Conservation (phyloP, 2,113 vertebrate genomes). For the Urocynchramus pylzowi region DNA sequence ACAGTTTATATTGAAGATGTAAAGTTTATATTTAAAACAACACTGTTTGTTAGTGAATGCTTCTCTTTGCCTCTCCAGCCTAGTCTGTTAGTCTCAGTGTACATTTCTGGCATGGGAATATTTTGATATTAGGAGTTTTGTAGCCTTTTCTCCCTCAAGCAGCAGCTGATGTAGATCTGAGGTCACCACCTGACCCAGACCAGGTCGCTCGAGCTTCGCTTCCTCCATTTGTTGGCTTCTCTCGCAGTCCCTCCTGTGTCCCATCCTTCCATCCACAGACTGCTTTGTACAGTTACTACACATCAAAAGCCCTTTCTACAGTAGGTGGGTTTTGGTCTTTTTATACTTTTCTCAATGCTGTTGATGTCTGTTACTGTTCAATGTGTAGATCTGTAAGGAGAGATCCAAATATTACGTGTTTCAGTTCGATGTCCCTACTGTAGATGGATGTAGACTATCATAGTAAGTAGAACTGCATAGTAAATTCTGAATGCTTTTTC, state of each 20-base stretch:
- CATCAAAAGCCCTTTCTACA: constrained; percentile 74
- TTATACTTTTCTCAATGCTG: constrained; percentile 78
- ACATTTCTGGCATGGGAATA: constrained; percentile 60
- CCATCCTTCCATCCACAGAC: constrained; percentile 46
- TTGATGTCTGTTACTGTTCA: constrained; percentile 69
- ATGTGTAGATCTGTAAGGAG: constrained; percentile 68
- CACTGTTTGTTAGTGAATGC: constrained; percentile 34
- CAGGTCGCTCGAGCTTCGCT: constrained; percentile 33
- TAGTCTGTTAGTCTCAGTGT: constrained; percentile 45
- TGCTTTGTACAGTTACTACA: constrained; percentile 67
- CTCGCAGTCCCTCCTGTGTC: constrained; percentile 20
- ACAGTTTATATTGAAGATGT: constrained; percentile 51
- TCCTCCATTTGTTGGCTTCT: constrained; percentile 38
- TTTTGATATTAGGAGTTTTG: constrained; percentile 58
- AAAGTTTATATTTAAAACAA: constrained; percentile 54
- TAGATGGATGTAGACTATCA: constrained; percentile 70
- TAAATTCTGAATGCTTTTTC: constrained; percentile 78
- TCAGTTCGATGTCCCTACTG: constrained; percentile 75
- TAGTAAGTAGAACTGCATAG: constrained; percentile 73
- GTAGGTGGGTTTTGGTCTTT: constrained; percentile 78
- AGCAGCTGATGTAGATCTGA: constrained; percentile 10
- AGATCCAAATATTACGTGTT: constrained; percentile 70
- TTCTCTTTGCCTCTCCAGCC: constrained; percentile 45
- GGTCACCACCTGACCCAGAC: not conserved
- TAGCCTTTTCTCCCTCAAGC: not conserved